These are phyloP conservation scores for Plecotus auritus DNA, from an alignment of 2,113 vertebrate genomes.

Conservation along the genomic window DNA sequence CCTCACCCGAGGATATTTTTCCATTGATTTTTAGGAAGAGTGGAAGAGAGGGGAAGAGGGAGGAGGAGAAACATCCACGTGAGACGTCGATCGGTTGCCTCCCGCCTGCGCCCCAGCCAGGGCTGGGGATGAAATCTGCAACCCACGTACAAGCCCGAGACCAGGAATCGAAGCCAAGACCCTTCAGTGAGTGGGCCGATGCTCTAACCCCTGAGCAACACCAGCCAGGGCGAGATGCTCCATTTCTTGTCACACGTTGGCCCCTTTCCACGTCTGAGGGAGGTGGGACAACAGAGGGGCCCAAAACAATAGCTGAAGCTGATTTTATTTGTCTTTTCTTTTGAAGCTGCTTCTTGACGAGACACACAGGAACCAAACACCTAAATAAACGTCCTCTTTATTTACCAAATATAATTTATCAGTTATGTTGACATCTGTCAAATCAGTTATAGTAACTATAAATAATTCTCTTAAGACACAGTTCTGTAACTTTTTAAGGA, in stretches of 20 bases:
- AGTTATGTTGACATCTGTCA: slow-evolving; percentile 79
- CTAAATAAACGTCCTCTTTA: slow-evolving; percentile 86
- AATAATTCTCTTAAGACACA: slow-evolving; percentile 82
- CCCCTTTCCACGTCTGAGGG: background rate
- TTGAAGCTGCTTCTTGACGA: background rate
- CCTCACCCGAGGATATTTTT: too few relatives aligned
- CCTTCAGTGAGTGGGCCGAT: too few relatives aligned
- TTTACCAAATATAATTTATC: slow-evolving; percentile 89
- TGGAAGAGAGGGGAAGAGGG: too few relatives aligned
- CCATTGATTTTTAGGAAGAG: too few relatives aligned
- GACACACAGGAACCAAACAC: slow-evolving; percentile 45
- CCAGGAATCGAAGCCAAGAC: too few relatives aligned
- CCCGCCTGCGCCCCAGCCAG: too few relatives aligned
- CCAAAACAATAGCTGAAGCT: background rate
- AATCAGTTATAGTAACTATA: slow-evolving; percentile 83
- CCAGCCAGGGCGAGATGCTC: background rate
- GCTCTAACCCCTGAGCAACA: too few relatives aligned
- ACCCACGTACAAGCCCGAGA: too few relatives aligned
- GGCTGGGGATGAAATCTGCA: too few relatives aligned
- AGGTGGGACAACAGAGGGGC: background rate
- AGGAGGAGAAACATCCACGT: too few relatives aligned
- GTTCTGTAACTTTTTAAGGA: slow-evolving; percentile 73
- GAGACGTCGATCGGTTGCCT: too few relatives aligned
- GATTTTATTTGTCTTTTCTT: background rate
- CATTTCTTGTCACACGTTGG: background rate